Evolutionary conservation across 2,888 invertebrate genomes (phyloP).

Genomic region (Hypsopygia costalis): DNA sequence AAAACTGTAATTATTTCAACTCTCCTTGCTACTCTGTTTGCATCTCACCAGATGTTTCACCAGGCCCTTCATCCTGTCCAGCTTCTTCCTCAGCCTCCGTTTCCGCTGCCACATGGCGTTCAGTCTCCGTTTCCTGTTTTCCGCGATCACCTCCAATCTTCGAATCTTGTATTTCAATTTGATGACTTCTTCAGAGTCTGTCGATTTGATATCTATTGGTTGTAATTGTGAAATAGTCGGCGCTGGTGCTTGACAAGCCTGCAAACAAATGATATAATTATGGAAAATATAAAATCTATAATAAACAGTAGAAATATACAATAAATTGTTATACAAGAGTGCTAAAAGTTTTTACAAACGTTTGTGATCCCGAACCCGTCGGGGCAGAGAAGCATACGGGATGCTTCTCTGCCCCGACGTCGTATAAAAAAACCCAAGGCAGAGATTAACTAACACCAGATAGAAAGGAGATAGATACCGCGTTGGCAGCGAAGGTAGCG

Average conservation of each 20-base stretch:
- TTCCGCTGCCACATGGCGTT: constrained; percentile 52
- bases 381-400: too few relatives aligned
- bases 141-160: constrained; percentile 51
- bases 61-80: constrained; percentile 45
- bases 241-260: constrained; percentile 51
- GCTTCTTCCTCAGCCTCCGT: constrained; percentile 39
- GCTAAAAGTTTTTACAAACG: too few relatives aligned
- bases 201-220: constrained; percentile 38
- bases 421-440: too few relatives aligned
- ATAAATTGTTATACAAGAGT: too few relatives aligned
- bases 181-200: constrained; percentile 51
- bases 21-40: constrained; percentile 21
- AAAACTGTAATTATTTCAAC: too few relatives aligned
- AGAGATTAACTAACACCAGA: too few relatives aligned
- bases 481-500: too few relatives aligned
- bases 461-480: too few relatives aligned
- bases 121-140: constrained; percentile 44
- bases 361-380: too few relatives aligned
- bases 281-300: too few relatives aligned
- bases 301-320: too few relatives aligned
- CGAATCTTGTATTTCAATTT: constrained; percentile 51
- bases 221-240: constrained; percentile 44
- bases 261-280: constrained; percentile 22
- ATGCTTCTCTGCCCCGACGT: too few relatives aligned
- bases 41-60: constrained; percentile 51